Evolutionary conservation across 2,797 vertebrate species (phyloP).

Genomic region (Anniella stebbinsi): DNA sequence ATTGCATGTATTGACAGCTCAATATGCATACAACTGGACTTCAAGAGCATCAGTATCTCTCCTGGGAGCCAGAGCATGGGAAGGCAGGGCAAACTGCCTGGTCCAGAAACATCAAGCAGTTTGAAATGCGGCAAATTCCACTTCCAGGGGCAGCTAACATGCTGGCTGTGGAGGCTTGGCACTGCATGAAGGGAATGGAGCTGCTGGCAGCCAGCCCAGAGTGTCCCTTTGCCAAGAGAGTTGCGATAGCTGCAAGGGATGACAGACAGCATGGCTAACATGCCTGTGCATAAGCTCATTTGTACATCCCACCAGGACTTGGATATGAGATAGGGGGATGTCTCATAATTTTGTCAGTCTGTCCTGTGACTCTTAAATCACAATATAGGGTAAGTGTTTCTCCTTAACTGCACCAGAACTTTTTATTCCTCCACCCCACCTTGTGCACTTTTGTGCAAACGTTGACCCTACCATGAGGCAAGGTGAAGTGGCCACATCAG

Average conservation of each 20-base stretch:
- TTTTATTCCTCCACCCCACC: too few species aligned
- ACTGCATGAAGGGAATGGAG: neutral
- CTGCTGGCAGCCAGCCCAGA: neutral
- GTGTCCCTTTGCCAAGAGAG: neutral
- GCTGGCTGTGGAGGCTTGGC: neutral
- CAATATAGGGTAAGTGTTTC: neutral
- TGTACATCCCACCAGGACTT: neutral
- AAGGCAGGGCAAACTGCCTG: neutral
- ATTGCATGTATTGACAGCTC: neutral
- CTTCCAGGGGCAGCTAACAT: neutral
- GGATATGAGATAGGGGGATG: neutral
- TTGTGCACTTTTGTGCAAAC: neutral
- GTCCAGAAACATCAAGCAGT: conserved; percentile 10
- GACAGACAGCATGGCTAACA: neutral
- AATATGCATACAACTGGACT: neutral
- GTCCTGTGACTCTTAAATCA: neutral
- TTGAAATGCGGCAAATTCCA: neutral
- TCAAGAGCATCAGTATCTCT: neutral
- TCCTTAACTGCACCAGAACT: neutral
- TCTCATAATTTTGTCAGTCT: too few species aligned
- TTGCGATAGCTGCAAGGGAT: neutral
- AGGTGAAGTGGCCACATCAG: neutral
- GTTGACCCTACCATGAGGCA: neutral
- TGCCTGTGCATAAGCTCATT: neutral
- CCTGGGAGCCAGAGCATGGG: neutral